These are phyloP conservation scores for Ophioderma brevispina DNA, from an alignment of 35 echinoderm and acorn worm genomes.

Conservation along the genomic window DNA sequence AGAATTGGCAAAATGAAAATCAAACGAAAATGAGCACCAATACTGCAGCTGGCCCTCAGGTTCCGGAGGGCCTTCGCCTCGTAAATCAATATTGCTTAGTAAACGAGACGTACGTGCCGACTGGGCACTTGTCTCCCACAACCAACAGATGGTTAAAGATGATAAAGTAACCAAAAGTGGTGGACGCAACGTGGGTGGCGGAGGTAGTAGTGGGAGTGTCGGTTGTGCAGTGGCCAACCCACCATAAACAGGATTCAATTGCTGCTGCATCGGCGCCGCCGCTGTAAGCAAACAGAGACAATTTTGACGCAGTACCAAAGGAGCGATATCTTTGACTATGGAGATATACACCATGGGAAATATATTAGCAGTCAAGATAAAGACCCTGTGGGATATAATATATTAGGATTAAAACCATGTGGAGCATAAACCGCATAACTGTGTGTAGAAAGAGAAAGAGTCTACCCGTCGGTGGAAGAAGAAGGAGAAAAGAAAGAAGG, in stretches of 20 bases:
- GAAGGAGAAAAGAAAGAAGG: conserved; percentile 51
- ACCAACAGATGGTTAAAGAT: background rate
- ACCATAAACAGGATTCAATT: background rate
- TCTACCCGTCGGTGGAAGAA: conserved; percentile 23
- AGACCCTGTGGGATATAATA: background rate
- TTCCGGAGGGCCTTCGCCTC: conserved; percentile 29
- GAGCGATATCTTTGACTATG: background rate
- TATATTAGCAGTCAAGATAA: background rate
- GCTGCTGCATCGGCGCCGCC: too few species aligned
- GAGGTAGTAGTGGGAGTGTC: background rate
- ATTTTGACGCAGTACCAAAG: background rate
- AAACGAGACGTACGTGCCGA: background rate
- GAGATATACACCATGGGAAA: background rate
- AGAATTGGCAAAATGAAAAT: conserved; percentile 99
- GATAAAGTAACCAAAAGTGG: background rate
- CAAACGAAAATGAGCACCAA: conserved; percentile 82
- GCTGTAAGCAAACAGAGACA: background rate
- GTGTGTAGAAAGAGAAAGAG: background rate
- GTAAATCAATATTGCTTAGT: conserved; percentile 21
- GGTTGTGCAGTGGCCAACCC: background rate
- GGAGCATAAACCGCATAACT: background rate
- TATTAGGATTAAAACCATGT: background rate
- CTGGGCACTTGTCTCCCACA: background rate
- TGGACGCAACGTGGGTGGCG: background rate
- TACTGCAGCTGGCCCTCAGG: conserved; percentile 50